These are phyloP conservation scores for Paragorgia papillata DNA, from an alignment of 92 coral and sea anemone species.

Conservation along the genomic window DNA sequence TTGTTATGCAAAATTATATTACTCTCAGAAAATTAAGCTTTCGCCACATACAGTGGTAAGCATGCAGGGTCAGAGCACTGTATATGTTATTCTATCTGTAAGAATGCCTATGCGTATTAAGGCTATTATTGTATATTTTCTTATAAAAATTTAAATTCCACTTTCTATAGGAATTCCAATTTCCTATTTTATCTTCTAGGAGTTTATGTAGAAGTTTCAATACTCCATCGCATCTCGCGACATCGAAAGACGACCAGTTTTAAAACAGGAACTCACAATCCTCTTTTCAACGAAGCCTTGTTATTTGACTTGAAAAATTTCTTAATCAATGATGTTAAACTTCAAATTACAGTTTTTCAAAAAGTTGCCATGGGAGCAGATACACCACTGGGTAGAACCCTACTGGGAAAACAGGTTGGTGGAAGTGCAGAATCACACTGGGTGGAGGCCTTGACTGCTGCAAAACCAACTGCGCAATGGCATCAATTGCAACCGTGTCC, in stretches of 20 bases:
- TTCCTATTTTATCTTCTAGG: conserved; percentile 49
- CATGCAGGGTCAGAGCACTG: no score
- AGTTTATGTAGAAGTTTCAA: conserved; percentile 83
- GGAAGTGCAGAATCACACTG: conserved; percentile 87
- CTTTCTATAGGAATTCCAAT: background rate
- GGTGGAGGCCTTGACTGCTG: conserved; percentile 92
- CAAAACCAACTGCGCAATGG: conserved; percentile 97
- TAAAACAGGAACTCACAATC: conserved; percentile 81
- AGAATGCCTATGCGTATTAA: no score
- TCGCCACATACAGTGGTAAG: no score
- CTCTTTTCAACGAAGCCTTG: conserved; percentile 94
- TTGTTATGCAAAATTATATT: no score
- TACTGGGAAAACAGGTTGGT: conserved; percentile 79
- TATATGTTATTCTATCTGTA: no score
- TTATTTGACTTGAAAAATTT: conserved; percentile 89
- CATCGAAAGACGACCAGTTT: conserved; percentile 85
- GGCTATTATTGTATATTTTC: no score
- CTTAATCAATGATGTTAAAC: conserved; percentile 73
- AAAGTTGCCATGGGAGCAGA: conserved; percentile 82
- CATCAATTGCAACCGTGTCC: conserved; percentile 80
- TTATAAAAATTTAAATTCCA: no score
- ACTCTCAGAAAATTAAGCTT: no score
- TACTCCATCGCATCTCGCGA: conserved; percentile 81
- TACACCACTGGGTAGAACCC: conserved; percentile 81
- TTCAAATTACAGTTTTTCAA: conserved; percentile 88